Percentiles rank a stretch among this genome's conserved stretches.
These are phyloP conservation scores for Leptonema lineaticorne DNA, from an alignment of 1,140 invertebrate genomes.

Conservation along the genomic window DNA sequence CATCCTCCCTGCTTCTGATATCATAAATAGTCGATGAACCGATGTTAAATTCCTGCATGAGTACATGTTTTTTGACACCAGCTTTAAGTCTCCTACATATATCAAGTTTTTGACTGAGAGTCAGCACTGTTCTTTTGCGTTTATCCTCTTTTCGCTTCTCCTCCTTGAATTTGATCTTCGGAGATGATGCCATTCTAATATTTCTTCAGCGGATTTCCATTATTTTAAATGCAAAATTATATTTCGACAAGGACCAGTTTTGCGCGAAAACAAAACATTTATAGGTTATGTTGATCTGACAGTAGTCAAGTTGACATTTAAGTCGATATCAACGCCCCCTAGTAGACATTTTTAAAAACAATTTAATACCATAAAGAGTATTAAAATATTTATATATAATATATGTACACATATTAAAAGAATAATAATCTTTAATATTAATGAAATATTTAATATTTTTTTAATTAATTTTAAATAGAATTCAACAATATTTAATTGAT, in stretches of 20 bases:
- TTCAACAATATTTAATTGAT: too few species aligned
- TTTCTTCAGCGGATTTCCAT: not conserved
- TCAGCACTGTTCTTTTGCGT: conserved; percentile 10
- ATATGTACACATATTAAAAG: too few species aligned
- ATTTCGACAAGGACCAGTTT: not conserved
- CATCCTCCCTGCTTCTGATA: conserved; percentile 3
- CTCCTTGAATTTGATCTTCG: not conserved
- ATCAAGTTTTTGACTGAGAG: conserved; percentile 3
- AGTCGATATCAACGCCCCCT: not conserved
- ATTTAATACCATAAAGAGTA: too few species aligned
- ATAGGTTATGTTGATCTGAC: not conserved
- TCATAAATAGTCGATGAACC: conserved; percentile 16
- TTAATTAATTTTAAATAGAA: too few species aligned
- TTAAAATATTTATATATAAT: too few species aligned
- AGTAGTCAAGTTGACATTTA: not conserved
- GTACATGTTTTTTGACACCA: not conserved
- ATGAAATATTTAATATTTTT: too few species aligned
- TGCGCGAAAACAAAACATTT: not conserved
- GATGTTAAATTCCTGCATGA: conserved; percentile 13
- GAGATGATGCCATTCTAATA: not conserved
- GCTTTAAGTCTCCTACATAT: conserved; percentile 3
- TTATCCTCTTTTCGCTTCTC: not conserved
- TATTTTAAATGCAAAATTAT: too few species aligned
- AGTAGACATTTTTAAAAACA: not conserved
- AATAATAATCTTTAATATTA: too few species aligned